A percentile compares a stretch with the other conserved stretches of the same genome.
Evolutionary conservation across 2,797 vertebrate genomes (phyloP).

Genomic region (Lepilemur ruficaudatus): DNA sequence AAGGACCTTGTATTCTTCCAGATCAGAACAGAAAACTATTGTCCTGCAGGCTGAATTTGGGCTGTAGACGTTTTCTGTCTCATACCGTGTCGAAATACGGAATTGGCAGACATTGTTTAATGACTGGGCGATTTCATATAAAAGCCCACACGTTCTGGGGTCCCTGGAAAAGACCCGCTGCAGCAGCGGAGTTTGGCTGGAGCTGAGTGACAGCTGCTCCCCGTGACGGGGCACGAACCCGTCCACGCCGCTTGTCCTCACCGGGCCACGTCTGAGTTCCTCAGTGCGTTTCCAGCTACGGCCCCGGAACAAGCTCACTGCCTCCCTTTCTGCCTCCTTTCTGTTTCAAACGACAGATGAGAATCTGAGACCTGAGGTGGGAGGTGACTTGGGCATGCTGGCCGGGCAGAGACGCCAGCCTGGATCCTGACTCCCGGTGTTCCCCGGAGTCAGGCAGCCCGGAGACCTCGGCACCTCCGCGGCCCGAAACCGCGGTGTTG

Average conservation of each 20-base stretch:
- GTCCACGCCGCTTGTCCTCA: not conserved
- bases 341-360: not conserved
- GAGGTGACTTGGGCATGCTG: fast-evolving
- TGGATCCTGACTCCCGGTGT: too few relatives aligned
- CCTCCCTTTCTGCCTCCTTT: not conserved
- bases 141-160: not conserved
- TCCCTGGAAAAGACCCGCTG: not conserved
- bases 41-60: not conserved
- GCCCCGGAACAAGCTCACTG: not conserved
- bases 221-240: not conserved
- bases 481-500: fast-evolving
- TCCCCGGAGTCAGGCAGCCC: not conserved
- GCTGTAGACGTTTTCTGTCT: not conserved
- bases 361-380: not conserved
- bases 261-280: not conserved
- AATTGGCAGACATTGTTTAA: not conserved
- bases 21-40: not conserved
- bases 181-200: not conserved
- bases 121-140: not conserved
- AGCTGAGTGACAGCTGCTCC: not conserved
- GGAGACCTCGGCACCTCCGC: not conserved
- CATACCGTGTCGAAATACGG: not conserved
- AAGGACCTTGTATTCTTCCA: not conserved
- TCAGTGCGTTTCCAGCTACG: not conserved
- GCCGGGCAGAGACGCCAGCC: not conserved